phyloP scores from a whole-genome alignment of 2,888 invertebrate genomes.

The Subacronicta megacephala region DNA sequence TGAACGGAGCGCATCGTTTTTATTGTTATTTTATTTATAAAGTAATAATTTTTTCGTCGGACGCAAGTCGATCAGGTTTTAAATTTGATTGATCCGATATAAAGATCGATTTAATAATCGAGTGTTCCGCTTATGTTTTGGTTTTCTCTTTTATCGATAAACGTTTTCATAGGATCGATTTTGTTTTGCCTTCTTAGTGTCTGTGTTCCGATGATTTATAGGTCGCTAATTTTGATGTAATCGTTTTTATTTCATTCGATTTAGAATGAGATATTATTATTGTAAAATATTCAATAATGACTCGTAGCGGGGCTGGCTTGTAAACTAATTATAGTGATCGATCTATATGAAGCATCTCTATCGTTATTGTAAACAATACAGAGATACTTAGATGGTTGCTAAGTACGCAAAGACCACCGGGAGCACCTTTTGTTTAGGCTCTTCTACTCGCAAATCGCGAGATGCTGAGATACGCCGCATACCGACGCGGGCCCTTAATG shows the following conservation, averaged over 20 bases:
- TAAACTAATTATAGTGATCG: conserved; percentile 39
- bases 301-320: conserved; percentile 11
- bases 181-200: conserved; percentile 73
- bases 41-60: conserved; percentile 88
- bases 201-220: conserved; percentile 75
- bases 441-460: conserved; percentile 84
- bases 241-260: conserved; percentile 54
- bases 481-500: conserved; percentile 84
- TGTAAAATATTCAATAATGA: conserved; percentile 37
- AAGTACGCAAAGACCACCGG: conserved; percentile 82
- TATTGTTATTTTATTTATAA: conserved; percentile 90
- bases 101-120: conserved; percentile 88
- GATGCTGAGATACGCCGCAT: conserved; percentile 85
- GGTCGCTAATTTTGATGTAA: conserved; percentile 69
- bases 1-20: conserved; percentile 86
- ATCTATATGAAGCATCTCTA: conserved; percentile 45
- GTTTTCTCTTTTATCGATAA: conserved; percentile 82
- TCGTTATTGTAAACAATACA: conserved; percentile 70
- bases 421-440: conserved; percentile 83
- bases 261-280: conserved; percentile 37
- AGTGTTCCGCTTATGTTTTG: conserved; percentile 81
- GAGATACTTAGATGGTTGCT: conserved; percentile 71
- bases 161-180: conserved; percentile 78
- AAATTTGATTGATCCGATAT: conserved; percentile 90
- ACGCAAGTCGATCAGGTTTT: conserved; percentile 86